These are phyloP conservation scores for Limenitis camilla DNA, from an alignment of 2,888 invertebrate genomes.

Conservation along the genomic window DNA sequence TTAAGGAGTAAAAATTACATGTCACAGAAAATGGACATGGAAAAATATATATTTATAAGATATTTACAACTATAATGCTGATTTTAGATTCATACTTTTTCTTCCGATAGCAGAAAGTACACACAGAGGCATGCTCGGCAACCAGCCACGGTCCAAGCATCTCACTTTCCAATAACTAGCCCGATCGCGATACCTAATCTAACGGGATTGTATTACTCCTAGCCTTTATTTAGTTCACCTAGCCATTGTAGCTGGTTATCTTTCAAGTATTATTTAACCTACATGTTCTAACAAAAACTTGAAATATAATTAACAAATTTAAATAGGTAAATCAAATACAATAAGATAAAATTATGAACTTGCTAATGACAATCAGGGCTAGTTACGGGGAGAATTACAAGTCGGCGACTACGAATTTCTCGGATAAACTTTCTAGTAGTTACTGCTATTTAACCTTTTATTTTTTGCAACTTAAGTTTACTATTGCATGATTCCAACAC, in stretches of 20 bases:
- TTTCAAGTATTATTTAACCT: conserved; percentile 14
- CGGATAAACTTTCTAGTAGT: no score
- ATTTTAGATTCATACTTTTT: conserved; percentile 29
- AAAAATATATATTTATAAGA: not conserved
- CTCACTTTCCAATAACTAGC: conserved; percentile 69
- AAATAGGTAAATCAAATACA: no score
- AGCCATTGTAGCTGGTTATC: conserved; percentile 44
- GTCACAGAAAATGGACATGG: no score
- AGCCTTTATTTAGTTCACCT: conserved; percentile 38
- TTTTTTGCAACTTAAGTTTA: no score
- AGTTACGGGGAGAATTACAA: not conserved
- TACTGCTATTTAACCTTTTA: no score
- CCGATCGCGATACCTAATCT: conserved; percentile 62
- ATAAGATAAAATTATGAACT: no score
- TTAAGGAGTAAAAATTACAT: no score
- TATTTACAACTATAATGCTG: not conserved
- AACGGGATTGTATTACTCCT: conserved; percentile 63
- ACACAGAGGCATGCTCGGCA: conserved; percentile 37
- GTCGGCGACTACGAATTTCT: no score
- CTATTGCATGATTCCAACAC: no score
- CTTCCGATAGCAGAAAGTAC: conserved; percentile 39
- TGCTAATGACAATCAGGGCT: not conserved
- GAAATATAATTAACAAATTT: not conserved
- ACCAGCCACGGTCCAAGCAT: conserved; percentile 51
- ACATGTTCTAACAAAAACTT: not conserved